phyloP scores from a whole-genome alignment of 2,888 invertebrate genomes.

The Isoperla grammatica region DNA sequence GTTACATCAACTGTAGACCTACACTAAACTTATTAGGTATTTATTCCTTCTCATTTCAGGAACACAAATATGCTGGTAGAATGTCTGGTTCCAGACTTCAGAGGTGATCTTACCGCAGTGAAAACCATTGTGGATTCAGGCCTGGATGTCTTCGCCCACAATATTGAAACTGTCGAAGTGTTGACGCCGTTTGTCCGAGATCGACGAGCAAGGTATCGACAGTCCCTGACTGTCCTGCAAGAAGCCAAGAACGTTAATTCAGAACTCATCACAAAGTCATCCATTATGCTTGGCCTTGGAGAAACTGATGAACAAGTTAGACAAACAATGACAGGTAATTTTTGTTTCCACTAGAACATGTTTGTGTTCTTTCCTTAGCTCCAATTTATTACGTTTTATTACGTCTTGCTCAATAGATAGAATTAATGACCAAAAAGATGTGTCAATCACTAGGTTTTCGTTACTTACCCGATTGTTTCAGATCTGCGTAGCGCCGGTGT shows the following conservation, averaged over 20 bases:
- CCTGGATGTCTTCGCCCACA: slow-evolving; percentile 96
- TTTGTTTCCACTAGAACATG: too few relatives aligned
- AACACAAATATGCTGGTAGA: slow-evolving; percentile 87
- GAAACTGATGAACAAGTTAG: slow-evolving; percentile 84
- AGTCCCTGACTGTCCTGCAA: slow-evolving; percentile 77
- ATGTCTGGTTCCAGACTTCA: slow-evolving; percentile 94
- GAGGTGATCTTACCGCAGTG: slow-evolving; percentile 71
- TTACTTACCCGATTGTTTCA: slow-evolving; percentile 37
- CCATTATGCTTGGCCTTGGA: slow-evolving; percentile 95
- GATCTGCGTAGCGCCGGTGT: slow-evolving; percentile 79
- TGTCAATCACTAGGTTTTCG: neutral
- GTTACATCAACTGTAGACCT: too few relatives aligned
- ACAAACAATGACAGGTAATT: slow-evolving; percentile 69
- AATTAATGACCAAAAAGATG: too few relatives aligned
- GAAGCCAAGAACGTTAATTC: slow-evolving; percentile 77
- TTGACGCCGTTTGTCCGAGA: slow-evolving; percentile 91
- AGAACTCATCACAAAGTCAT: slow-evolving; percentile 89
- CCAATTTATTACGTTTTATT: neutral
- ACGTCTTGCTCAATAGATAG: too few relatives aligned
- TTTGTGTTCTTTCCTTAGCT: neutral
- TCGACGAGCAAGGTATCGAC: slow-evolving; percentile 83
- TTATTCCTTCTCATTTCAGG: slow-evolving; percentile 42
- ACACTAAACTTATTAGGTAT: too few relatives aligned
- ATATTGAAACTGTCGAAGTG: slow-evolving; percentile 93
- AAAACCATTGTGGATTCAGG: slow-evolving; percentile 71